Evolutionary conservation across 2,888 invertebrate genomes (phyloP).

Genomic region (Tipula unca): DNA sequence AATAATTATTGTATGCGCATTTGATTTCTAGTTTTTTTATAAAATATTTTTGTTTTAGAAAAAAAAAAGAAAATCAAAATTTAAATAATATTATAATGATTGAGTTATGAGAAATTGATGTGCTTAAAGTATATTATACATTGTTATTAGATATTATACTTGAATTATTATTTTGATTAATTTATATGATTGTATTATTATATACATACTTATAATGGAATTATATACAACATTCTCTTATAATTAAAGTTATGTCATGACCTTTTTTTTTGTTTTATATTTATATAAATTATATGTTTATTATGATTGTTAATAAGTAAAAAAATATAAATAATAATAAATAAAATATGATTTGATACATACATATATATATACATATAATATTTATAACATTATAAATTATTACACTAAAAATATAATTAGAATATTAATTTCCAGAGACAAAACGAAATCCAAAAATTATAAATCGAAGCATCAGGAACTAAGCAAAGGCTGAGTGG

Average conservation of each 20-base stretch:
- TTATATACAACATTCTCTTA: background rate
- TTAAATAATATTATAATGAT: background rate
- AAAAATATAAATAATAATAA: background rate
- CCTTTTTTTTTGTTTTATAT: background rate
- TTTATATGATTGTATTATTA: background rate
- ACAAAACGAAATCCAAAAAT: background rate
- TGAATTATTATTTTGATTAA: background rate
- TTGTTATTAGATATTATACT: constrained; percentile 14
- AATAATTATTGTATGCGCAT: background rate
- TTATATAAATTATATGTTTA: background rate
- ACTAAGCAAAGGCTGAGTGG: background rate
- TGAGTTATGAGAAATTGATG: background rate
- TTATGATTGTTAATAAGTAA: background rate
- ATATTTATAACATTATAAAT: background rate
- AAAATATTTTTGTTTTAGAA: background rate
- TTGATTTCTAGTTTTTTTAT: background rate
- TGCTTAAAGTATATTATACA: constrained; percentile 14
- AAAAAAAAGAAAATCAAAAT: background rate
- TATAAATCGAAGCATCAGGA: background rate
- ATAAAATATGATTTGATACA: background rate
- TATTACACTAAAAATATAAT: background rate
- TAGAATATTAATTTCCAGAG: background rate
- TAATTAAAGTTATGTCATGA: background rate
- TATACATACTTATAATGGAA: background rate
- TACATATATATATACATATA: background rate